Evolutionary conservation across 2,888 invertebrate genomes (phyloP), one percentile per base, ranked within the genome.

Genomic region (Drosophila pegasa): DNA sequence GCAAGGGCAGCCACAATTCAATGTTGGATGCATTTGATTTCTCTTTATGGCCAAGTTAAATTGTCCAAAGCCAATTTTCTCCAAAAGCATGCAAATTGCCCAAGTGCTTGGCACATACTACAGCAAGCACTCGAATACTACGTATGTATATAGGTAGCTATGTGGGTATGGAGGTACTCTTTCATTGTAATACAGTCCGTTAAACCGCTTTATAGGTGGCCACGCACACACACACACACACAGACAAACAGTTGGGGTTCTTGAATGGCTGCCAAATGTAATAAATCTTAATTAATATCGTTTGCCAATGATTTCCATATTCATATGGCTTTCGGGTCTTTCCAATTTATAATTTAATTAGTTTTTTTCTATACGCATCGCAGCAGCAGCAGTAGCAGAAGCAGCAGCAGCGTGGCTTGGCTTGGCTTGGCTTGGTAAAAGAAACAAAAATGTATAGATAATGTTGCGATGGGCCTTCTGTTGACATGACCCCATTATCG

Each of bases 401-500:
- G n/a, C n/a, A n/a, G 12, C 37, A 35, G 38, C 55, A 41, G 18
- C n/a, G 20, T 33, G 25, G 50, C 43, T 48, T 64, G 70, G 71
- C n/a, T n/a, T n/a, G n/a, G 18, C n/a, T n/a, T 33, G 25, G 50
- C 43, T 48, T 64, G 70, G 71, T 75, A 50, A 58, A 66, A 63
- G 70, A 56, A 65, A 45, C 29, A 68, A 51, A 20, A 50, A 35
- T 60, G 52, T 48, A 75, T 67, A 75, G 75, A 78, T 75, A 76
- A 78, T 77, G 79, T 57, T 47, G 41, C 65, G 75, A 60, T 64
- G 60, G 73, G 75, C 68, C 71, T 75, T 75, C 76, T 80, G 80
- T 76, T 85, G 82, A 78, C 82, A 85, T 85, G 84, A 85, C 84
- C 85, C 65, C 78, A 82, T 85, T 85, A 85, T 85, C 78, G 80